Conservation (phyloP, 2,797 vertebrate species). For the Todus mexicanus region DNA sequence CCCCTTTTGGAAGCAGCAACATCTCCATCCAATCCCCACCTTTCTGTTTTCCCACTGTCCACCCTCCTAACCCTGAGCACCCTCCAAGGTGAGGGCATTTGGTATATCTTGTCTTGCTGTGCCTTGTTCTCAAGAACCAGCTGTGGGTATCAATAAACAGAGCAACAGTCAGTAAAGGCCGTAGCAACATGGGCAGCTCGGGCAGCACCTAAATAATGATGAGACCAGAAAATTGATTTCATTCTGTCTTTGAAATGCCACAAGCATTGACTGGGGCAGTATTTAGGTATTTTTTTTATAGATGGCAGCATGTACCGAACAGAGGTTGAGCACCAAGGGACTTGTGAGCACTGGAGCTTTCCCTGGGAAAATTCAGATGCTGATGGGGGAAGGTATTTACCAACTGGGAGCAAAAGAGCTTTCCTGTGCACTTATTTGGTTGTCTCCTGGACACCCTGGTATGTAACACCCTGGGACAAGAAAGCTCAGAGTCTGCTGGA, state of each 20-base stretch:
- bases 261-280: neutral
- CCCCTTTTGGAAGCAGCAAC: neutral
- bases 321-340: neutral
- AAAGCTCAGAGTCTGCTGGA: neutral
- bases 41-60: neutral
- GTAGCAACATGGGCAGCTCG: neutral
- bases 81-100: neutral
- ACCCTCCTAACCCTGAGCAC: neutral
- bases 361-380: neutral
- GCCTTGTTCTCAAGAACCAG: neutral
- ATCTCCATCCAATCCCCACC: neutral
- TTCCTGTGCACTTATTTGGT: neutral
- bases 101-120: neutral
- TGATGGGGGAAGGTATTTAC: neutral
- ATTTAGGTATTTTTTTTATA: neutral
- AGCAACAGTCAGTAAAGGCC: neutral
- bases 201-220: neutral
- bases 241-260: neutral
- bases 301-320: rapidly evolving
- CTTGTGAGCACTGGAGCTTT: neutral
- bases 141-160: neutral
- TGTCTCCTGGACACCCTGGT: neutral
- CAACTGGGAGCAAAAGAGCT: neutral
- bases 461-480: neutral
- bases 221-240: neutral